Conservation (phyloP, 2,113 vertebrate species). For the Motacilla tschutschensis region DNA sequence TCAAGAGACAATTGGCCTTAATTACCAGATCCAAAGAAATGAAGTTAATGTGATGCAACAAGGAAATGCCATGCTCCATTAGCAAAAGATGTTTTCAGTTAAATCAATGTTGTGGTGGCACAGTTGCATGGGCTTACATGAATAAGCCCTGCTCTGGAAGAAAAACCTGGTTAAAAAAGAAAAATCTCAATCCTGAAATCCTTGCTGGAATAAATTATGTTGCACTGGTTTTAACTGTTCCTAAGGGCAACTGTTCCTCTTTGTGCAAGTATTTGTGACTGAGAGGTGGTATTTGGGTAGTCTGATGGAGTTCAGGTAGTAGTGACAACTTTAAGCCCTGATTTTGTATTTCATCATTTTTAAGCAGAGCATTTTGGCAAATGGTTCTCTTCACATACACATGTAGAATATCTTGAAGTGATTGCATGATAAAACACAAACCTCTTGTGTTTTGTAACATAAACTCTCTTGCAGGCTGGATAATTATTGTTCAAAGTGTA, state of each 20-base stretch:
- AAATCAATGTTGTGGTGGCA: constrained; percentile 2
- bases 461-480: background rate
- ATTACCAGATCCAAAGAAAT: constrained; percentile 36
- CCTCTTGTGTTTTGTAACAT: background rate
- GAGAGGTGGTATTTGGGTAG: background rate
- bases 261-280: background rate
- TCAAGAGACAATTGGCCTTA: constrained; percentile 39
- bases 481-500: background rate
- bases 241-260: background rate
- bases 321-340: background rate
- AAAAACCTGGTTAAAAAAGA: background rate
- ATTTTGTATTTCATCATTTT: background rate
- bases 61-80: constrained; percentile 33
- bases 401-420: background rate
- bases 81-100: constrained; percentile 44
- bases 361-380: background rate
- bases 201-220: background rate
- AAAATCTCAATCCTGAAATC: background rate
- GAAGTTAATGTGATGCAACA: constrained; percentile 22
- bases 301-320: background rate
- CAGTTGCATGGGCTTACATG: background rate
- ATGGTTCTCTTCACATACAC: background rate
- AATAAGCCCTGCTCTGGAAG: background rate
- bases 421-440: background rate
- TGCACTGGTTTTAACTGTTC: background rate